Percentiles rank a stretch among this genome's conserved stretches.
These are phyloP conservation scores for Umimayanthus kanabou DNA, from an alignment of 92 coral and sea anemone species.

Conservation along the genomic window DNA sequence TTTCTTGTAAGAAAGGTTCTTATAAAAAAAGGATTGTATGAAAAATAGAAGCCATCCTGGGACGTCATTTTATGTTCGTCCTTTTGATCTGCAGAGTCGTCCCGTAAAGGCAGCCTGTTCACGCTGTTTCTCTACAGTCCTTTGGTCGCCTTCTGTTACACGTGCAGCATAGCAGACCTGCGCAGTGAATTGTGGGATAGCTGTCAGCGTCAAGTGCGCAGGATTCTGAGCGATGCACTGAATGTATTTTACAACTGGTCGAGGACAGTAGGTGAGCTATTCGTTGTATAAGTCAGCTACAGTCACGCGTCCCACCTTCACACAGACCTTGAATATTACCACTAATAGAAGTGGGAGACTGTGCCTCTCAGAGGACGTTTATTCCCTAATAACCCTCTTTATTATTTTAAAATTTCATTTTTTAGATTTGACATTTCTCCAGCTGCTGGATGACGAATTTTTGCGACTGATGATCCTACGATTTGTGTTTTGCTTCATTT, in stretches of 20 bases:
- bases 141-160: constrained; percentile 81
- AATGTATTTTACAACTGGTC: constrained; percentile 84
- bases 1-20: no score
- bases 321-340: no score
- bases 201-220: constrained; percentile 88
- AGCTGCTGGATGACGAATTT: constrained; percentile 88
- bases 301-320: no score
- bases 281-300: no score
- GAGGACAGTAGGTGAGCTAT: constrained; percentile 79
- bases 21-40: no score
- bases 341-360: no score
- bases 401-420: constrained; percentile 8
- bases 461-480: constrained; percentile 85
- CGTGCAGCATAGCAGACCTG: constrained; percentile 80
- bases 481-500: constrained; percentile 84
- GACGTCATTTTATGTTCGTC: neutral
- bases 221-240: constrained; percentile 69
- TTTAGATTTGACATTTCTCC: constrained; percentile 78
- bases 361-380: neutral
- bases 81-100: constrained; percentile 59
- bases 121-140: constrained; percentile 92
- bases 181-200: constrained; percentile 96
- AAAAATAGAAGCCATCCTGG: no score
- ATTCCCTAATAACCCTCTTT: neutral
- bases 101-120: constrained; percentile 92